phyloP scores from a whole-genome alignment of 2,888 invertebrate species.

The Spilarctia lutea region DNA sequence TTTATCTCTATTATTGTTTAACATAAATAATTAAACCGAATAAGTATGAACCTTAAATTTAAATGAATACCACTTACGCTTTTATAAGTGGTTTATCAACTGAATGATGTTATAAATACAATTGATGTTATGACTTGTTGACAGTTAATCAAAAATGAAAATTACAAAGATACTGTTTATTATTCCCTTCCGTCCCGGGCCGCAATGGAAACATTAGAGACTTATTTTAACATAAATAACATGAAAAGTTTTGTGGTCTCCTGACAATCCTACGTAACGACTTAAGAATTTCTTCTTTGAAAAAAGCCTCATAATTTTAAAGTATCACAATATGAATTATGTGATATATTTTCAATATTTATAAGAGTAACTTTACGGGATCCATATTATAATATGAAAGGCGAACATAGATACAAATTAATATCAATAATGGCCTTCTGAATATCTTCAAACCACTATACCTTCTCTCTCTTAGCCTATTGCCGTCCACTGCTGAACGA shows the following conservation, averaged over 20 bases:
- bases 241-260: conserved; percentile 22
- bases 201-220: conserved; percentile 10
- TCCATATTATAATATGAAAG: conserved; percentile 5
- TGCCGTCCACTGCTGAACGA: too few species aligned
- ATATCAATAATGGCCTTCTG: background rate
- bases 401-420: background rate
- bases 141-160: conserved; percentile 5
- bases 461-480: too few species aligned
- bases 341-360: conserved; percentile 24
- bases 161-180: conserved; percentile 9
- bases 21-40: too few species aligned
- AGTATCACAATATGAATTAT: conserved; percentile 17
- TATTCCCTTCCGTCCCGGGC: background rate
- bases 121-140: background rate
- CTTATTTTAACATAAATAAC: conserved; percentile 28
- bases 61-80: background rate
- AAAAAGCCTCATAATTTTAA: conserved; percentile 20
- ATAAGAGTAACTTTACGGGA: conserved; percentile 9
- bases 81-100: background rate
- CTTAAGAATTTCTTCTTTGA: conserved; percentile 23
- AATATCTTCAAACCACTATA: too few species aligned
- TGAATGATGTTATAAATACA: background rate
- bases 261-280: conserved; percentile 26
- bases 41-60: too few species aligned
- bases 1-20: too few species aligned